phyloP scores from a whole-genome alignment of 1,140 invertebrate species.

The Drosophila kepulauana region DNA sequence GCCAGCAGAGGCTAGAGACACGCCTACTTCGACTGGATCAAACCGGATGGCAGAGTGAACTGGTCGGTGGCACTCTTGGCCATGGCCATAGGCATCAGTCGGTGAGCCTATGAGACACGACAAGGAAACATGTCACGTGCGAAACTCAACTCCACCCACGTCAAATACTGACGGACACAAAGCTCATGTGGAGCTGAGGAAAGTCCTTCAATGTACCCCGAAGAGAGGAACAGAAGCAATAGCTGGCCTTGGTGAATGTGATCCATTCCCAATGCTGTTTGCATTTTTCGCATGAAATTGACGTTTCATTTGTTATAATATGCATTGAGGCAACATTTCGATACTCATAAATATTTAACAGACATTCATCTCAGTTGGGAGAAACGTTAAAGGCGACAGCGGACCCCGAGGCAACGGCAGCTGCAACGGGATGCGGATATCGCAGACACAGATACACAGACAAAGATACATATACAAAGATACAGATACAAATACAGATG shows the following conservation, averaged over 20 bases:
- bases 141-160: neutral
- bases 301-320: conserved; percentile 78
- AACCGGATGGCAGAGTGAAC: neutral
- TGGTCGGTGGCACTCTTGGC: conserved; percentile 6
- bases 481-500: neutral
- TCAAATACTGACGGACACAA: conserved; percentile 2
- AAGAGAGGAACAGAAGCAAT: neutral
- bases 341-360: conserved; percentile 76
- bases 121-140: conserved; percentile 45
- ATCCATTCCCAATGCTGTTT: conserved; percentile 40
- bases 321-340: conserved; percentile 76
- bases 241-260: conserved; percentile 5
- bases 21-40: neutral
- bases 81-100: conserved; percentile 19
- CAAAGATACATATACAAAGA: neutral
- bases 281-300: conserved; percentile 70
- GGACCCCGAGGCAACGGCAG: conserved; percentile 1
- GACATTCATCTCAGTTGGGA: conserved; percentile 67
- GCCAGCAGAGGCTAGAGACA: neutral
- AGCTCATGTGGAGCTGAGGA: conserved; percentile 4
- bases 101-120: conserved; percentile 1
- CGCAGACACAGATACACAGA: conserved; percentile 18
- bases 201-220: neutral
- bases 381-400: conserved; percentile 47
- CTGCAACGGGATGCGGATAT: conserved; percentile 24